These are phyloP conservation scores for Intellagama lesueurii DNA, from an alignment of 2,797 vertebrate genomes.

Conservation along the genomic window DNA sequence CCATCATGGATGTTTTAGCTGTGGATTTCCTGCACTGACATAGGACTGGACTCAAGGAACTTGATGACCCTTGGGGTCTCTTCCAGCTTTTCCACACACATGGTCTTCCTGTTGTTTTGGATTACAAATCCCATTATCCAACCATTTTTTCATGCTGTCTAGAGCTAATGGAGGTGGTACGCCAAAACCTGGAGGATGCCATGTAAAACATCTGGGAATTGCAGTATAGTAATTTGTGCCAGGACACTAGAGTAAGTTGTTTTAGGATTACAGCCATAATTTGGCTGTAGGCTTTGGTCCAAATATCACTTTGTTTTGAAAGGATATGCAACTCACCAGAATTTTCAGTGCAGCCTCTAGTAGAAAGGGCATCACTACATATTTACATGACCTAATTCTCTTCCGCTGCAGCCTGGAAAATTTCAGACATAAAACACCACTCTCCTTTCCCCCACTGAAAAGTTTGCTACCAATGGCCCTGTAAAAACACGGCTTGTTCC, in stretches of 20 bases:
- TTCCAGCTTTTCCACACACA: not conserved
- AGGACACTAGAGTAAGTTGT: constrained; percentile 17
- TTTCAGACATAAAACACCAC: not conserved
- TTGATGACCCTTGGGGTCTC: too few relatives aligned
- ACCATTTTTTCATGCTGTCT: not conserved
- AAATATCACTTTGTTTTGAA: constrained; percentile 12
- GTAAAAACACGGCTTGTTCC: constrained; percentile 23
- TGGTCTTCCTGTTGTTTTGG: not conserved
- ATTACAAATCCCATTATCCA: not conserved
- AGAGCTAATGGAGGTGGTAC: not conserved
- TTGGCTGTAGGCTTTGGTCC: constrained; percentile 2
- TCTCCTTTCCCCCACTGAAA: not conserved
- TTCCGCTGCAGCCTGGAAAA: constrained; percentile 20
- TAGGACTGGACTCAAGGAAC: too few relatives aligned
- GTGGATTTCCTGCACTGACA: too few relatives aligned
- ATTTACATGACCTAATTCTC: constrained; percentile 39
- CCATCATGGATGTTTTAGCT: too few relatives aligned
- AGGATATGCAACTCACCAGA: constrained; percentile 3
- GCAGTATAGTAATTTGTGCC: not conserved
- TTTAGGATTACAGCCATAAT: constrained; percentile 22
- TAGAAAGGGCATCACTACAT: constrained; percentile 25
- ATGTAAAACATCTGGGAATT: not conserved
- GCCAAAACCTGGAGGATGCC: not conserved
- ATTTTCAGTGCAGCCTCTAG: constrained; percentile 23
- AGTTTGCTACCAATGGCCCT: constrained; percentile 29